phyloP scores from a whole-genome alignment of 2,888 invertebrate species.

The Caenorhabditis imperialis region DNA sequence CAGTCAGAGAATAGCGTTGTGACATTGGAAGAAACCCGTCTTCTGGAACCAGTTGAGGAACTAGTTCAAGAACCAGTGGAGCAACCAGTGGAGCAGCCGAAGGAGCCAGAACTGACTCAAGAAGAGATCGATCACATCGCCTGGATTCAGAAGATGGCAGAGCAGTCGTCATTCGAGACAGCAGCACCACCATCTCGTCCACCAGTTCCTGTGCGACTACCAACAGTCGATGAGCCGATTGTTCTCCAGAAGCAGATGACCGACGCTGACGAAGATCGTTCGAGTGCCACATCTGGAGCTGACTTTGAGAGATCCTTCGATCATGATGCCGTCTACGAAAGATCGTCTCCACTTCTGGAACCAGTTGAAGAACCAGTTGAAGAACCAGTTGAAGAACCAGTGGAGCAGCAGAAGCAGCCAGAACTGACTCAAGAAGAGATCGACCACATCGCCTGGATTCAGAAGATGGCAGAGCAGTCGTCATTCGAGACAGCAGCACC shows the following conservation, averaged over 20 bases:
- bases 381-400: constrained; percentile 2
- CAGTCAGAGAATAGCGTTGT: not conserved
- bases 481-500: constrained; percentile 23
- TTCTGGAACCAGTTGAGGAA: too few relatives aligned
- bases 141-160: constrained; percentile 30
- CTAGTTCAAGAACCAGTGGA: not conserved
- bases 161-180: constrained; percentile 39
- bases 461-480: constrained; percentile 17
- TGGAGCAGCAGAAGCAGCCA: not conserved
- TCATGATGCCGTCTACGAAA: constrained; percentile 11
- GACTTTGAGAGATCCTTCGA: constrained; percentile 26
- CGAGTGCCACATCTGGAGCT: constrained; percentile 13
- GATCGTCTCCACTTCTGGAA: constrained; percentile 11
- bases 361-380: constrained; percentile 2
- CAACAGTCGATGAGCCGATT: constrained; percentile 8
- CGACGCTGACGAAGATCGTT: constrained; percentile 9
- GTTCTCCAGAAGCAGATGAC: not conserved
- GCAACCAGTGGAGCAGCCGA: not conserved
- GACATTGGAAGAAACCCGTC: not conserved
- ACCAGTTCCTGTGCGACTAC: constrained; percentile 6
- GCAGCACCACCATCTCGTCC: constrained; percentile 10
- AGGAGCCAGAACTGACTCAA: constrained; percentile 30
- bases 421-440: constrained; percentile 29
- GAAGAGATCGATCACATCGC: constrained; percentile 55
- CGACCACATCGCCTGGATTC: constrained; percentile 41